Percentiles rank a stretch among this genome's conserved stretches.
phyloP scores from a whole-genome alignment of 2,888 invertebrate genomes.

The Campoletis raptor region DNA sequence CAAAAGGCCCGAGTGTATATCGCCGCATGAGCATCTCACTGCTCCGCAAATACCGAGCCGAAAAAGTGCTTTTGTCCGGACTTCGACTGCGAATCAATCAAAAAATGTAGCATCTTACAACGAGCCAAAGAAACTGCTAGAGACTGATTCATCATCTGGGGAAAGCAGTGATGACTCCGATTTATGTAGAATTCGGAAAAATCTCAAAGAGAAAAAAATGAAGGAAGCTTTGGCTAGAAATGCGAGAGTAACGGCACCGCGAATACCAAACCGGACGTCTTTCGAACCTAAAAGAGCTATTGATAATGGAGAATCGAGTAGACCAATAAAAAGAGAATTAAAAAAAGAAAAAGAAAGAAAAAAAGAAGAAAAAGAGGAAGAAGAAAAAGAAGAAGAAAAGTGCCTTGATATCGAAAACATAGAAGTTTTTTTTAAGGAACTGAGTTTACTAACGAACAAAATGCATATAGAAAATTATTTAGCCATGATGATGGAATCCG shows the following conservation, averaged over 20 bases:
- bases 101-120: constrained; percentile 72
- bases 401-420: constrained; percentile 19
- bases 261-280: neutral
- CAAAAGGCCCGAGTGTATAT: neutral
- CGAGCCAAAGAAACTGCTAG: neutral
- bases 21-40: neutral
- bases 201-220: neutral
- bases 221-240: neutral
- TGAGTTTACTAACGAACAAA: constrained; percentile 76
- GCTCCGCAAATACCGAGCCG: neutral
- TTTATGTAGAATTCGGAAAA: neutral
- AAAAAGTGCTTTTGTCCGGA: neutral
- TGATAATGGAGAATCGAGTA: neutral
- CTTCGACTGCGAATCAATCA: constrained; percentile 69
- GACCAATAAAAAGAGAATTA: neutral
- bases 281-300: neutral
- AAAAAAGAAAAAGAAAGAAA: no score
- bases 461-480: constrained; percentile 78
- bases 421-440: constrained; percentile 72
- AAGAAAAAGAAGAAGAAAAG: neutral
- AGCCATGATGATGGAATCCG: constrained; percentile 56
- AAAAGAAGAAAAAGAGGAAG: no score
- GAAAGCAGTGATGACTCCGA: neutral
- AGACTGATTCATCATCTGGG: neutral
- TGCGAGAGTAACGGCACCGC: neutral